phyloP scores from a whole-genome alignment of 2,113 vertebrate species.

The Glaucidium brasilianum region DNA sequence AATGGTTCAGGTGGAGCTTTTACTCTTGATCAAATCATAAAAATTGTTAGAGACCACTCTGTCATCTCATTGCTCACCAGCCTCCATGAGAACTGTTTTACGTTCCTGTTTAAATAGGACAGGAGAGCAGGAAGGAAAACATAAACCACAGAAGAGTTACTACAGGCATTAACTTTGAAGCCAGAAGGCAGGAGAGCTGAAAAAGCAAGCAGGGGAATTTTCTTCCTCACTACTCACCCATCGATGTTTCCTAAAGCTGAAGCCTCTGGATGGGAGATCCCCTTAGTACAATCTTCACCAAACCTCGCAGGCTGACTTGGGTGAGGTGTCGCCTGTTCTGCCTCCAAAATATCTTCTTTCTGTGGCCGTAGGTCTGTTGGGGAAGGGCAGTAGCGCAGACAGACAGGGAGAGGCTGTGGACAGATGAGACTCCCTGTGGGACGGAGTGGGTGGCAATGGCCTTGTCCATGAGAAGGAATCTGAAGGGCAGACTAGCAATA shows the following conservation, averaged over 20 bases:
- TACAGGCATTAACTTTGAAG: conserved; percentile 17
- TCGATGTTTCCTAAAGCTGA: background rate
- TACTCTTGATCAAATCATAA: conserved; percentile 75
- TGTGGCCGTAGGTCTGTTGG: background rate
- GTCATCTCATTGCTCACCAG: conserved; percentile 61
- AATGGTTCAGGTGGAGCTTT: conserved; percentile 69
- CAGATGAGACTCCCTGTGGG: background rate
- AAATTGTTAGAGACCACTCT: conserved; percentile 73
- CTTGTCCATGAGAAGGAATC: conserved; percentile 7
- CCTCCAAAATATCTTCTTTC: background rate
- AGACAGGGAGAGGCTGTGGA: background rate
- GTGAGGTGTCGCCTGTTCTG: background rate
- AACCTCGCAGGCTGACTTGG: background rate
- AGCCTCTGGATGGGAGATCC: accelerated
- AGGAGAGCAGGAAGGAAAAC: conserved; percentile 44
- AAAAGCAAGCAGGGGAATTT: background rate
- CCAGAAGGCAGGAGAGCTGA: background rate
- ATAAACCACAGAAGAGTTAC: conserved; percentile 38
- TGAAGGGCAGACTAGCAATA: background rate
- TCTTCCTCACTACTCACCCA: background rate
- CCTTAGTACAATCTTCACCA: background rate
- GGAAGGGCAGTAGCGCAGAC: background rate
- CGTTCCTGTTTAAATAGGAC: conserved; percentile 51
- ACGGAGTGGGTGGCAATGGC: background rate
- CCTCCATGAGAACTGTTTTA: conserved; percentile 57